These are phyloP conservation scores for Aurelia coerulea DNA, from an alignment of 30 jellyfish, hydroid and myxozoan species.

Conservation along the genomic window DNA sequence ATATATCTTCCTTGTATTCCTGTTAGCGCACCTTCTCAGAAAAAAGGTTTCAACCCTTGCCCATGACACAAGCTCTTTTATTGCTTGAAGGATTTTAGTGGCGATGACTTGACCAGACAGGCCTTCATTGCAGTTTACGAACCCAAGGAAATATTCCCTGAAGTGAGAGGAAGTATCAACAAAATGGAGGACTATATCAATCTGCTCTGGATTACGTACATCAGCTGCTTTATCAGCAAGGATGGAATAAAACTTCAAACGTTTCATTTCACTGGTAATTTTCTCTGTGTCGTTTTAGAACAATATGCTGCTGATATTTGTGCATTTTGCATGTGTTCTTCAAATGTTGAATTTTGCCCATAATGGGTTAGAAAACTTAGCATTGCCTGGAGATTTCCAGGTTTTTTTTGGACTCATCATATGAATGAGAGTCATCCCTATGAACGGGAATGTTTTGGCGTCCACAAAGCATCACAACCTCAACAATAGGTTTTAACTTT, in stretches of 20 bases:
- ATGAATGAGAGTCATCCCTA: too few relatives aligned
- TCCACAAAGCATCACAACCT: too few relatives aligned
- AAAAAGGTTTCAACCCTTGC: too few relatives aligned
- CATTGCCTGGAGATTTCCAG: conserved; percentile 53
- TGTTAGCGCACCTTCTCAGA: too few relatives aligned
- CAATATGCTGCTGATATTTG: conserved; percentile 27
- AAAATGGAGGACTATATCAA: conserved; percentile 37
- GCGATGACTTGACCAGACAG: conserved; percentile 44
- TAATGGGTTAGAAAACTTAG: conserved; percentile 11
- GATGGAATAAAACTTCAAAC: conserved; percentile 51
- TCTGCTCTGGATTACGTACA: conserved; percentile 35
- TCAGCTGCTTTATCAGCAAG: conserved; percentile 71
- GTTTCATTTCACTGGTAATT: conserved; percentile 29
- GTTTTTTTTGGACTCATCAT: too few relatives aligned
- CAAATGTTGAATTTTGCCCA: conserved; percentile 24
- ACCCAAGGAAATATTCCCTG: conserved; percentile 54
- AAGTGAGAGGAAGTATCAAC: background rate
- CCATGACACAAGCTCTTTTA: conserved; percentile 38
- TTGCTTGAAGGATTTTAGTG: background rate
- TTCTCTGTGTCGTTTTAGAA: too few relatives aligned
- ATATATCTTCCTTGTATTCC: too few relatives aligned
- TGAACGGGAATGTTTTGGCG: too few relatives aligned
- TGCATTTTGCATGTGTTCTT: conserved; percentile 9
- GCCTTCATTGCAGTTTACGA: conserved; percentile 41
- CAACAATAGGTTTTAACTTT: conserved; percentile 37